Percentiles rank a stretch among this genome's conserved stretches.
Evolutionary conservation across 2,888 invertebrate species (phyloP).

Genomic region (Myathropa florea): DNA sequence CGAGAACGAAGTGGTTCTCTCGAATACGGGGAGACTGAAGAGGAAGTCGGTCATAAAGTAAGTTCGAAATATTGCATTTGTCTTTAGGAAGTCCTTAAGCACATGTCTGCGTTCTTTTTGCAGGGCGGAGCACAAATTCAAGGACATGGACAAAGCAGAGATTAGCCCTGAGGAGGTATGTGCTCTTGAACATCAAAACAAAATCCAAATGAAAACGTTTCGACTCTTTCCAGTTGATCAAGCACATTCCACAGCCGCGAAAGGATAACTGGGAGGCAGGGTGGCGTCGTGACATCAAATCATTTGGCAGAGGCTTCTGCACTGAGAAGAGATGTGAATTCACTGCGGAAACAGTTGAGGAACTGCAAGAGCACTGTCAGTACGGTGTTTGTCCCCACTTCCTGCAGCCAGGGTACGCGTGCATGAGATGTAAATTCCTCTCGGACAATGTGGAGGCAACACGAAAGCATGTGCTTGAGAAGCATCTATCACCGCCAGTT

Average conservation of each 20-base stretch:
- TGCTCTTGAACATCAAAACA: not conserved
- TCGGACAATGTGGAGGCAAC: conserved; percentile 56
- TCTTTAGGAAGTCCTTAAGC: not conserved
- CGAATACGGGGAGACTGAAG: conserved; percentile 76
- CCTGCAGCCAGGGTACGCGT: conserved; percentile 74
- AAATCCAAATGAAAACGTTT: not conserved
- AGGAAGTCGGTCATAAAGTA: conserved; percentile 77
- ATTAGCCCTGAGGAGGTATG: conserved; percentile 54
- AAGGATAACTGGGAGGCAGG: conserved; percentile 12
- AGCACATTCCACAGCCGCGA: conserved; percentile 10
- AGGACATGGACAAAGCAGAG: conserved; percentile 72
- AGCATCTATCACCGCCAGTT: conserved; percentile 27
- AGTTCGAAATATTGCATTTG: conserved; percentile 6
- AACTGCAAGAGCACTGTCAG: conserved; percentile 74
- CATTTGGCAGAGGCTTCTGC: conserved; percentile 75
- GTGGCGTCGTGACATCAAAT: conserved; percentile 73
- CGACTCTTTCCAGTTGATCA: conserved; percentile 31
- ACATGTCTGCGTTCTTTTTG: not conserved
- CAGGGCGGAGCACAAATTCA: conserved; percentile 77
- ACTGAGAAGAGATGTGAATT: conserved; percentile 76
- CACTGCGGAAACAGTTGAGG: conserved; percentile 72
- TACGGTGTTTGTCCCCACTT: conserved; percentile 74
- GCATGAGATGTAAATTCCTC: conserved; percentile 72
- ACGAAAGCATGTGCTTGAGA: conserved; percentile 62
- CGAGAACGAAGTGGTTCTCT: conserved; percentile 18